Percentiles rank a stretch among this genome's conserved stretches.
Evolutionary conservation across 2,797 vertebrate genomes (phyloP).

Genomic region (Parambassis ranga): DNA sequence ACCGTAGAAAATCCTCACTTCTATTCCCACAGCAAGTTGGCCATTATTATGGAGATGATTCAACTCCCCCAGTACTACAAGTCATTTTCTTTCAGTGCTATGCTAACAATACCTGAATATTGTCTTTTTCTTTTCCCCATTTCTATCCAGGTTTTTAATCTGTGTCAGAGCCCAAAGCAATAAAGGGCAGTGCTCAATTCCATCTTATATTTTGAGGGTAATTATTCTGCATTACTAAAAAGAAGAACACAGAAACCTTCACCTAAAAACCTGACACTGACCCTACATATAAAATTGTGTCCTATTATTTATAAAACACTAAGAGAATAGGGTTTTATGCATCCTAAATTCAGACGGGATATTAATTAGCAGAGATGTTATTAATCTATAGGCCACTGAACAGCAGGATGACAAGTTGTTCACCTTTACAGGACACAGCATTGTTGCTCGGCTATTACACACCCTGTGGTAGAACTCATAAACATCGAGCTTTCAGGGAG

Average conservation of each 20-base stretch:
- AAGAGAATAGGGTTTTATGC: background rate
- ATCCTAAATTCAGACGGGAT: slow-evolving; percentile 66
- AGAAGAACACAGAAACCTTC: slow-evolving; percentile 37
- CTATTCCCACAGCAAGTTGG: slow-evolving; percentile 61
- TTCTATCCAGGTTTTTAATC: slow-evolving; percentile 69
- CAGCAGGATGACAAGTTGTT: slow-evolving; percentile 61
- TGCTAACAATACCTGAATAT: slow-evolving; percentile 74
- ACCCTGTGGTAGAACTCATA: slow-evolving; percentile 72
- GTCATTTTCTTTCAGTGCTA: slow-evolving; percentile 73
- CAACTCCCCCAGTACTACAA: slow-evolving; percentile 67
- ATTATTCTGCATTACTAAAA: slow-evolving; percentile 75
- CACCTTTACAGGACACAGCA: slow-evolving; percentile 76
- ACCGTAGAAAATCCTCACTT: slow-evolving; percentile 39
- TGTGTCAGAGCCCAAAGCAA: slow-evolving; percentile 65
- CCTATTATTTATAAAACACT: slow-evolving; percentile 14
- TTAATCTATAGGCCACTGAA: slow-evolving; percentile 68
- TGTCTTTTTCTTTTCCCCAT: slow-evolving; percentile 52
- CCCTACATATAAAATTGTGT: slow-evolving; percentile 14
- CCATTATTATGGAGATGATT: slow-evolving; percentile 74
- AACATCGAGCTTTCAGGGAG: slow-evolving; percentile 76
- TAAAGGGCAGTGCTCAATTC: slow-evolving; percentile 70
- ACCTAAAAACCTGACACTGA: slow-evolving; percentile 10
- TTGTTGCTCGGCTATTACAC: slow-evolving; percentile 64
- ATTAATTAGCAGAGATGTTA: slow-evolving; percentile 74
- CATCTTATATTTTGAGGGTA: slow-evolving; percentile 71